These are phyloP conservation scores for Apostichopus leukothele DNA, from an alignment of 53 echinoderm and acorn worm genomes.

Conservation along the genomic window DNA sequence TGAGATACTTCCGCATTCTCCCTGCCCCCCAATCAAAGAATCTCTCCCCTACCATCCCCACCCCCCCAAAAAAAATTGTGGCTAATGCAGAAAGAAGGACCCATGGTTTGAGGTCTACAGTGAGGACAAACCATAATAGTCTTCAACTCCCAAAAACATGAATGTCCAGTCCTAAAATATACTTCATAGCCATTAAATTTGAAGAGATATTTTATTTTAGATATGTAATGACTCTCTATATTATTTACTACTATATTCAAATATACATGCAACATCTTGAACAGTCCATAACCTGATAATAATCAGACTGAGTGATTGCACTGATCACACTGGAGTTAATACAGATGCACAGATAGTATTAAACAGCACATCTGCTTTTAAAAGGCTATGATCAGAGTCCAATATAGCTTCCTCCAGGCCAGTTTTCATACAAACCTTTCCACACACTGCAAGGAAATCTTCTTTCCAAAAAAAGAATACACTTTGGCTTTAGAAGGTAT, in stretches of 20 bases:
- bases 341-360: background rate
- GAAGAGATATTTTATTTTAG: background rate
- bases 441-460: background rate
- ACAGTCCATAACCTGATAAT: background rate
- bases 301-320: background rate
- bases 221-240: background rate
- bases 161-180: background rate
- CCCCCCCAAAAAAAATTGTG: no score
- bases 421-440: background rate
- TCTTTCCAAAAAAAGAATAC: slow-evolving; percentile 2
- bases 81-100: no score
- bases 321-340: no score
- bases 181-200: background rate
- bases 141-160: no score
- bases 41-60: no score
- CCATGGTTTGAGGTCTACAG: no score
- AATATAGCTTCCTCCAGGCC: background rate
- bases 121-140: no score
- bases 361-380: background rate
- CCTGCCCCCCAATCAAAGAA: no score
- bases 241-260: background rate
- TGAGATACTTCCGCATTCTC: no score
- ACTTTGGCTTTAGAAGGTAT: slow-evolving; percentile 23
- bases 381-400: no score
- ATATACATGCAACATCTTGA: background rate